A percentile compares a stretch with the other conserved stretches of the same genome.
These are phyloP conservation scores for Callaeas wilsoni DNA, from an alignment of 2,113 vertebrate genomes.

Conservation along the genomic window DNA sequence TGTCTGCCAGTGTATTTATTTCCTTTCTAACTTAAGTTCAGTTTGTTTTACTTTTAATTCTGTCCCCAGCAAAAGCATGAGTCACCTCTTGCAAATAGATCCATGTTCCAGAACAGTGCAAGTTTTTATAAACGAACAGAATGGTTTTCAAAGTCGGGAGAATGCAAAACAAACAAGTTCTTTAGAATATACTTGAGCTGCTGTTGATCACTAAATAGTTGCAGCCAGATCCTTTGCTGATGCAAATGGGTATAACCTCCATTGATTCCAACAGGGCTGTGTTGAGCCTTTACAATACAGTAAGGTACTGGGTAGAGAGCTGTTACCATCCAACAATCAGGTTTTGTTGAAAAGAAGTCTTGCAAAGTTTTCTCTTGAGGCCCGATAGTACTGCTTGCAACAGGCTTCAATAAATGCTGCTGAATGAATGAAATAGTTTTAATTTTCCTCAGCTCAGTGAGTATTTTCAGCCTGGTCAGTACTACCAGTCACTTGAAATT, in stretches of 20 bases:
- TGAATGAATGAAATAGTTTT: neutral
- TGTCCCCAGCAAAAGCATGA: slow-evolving; percentile 10
- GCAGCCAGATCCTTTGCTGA: neutral
- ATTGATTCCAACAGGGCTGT: neutral
- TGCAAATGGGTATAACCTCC: neutral
- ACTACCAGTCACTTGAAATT: neutral
- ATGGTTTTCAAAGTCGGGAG: neutral
- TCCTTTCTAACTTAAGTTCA: slow-evolving; percentile 30
- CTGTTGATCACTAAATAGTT: neutral
- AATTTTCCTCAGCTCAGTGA: neutral
- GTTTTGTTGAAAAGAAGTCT: neutral
- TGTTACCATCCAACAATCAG: neutral
- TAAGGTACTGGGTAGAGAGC: neutral
- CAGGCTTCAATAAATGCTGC: neutral
- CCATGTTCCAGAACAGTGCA: neutral
- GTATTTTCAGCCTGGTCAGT: neutral
- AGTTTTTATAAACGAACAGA: neutral
- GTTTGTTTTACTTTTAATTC: slow-evolving; percentile 28
- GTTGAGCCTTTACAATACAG: neutral
- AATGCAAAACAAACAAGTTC: slow-evolving; percentile 36
- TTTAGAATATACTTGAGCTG: neutral
- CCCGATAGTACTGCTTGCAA: neutral
- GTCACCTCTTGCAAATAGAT: neutral
- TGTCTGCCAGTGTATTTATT: neutral
- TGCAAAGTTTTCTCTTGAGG: neutral